Conservation (phyloP, 2,113 vertebrate species). For the human region DNA sequence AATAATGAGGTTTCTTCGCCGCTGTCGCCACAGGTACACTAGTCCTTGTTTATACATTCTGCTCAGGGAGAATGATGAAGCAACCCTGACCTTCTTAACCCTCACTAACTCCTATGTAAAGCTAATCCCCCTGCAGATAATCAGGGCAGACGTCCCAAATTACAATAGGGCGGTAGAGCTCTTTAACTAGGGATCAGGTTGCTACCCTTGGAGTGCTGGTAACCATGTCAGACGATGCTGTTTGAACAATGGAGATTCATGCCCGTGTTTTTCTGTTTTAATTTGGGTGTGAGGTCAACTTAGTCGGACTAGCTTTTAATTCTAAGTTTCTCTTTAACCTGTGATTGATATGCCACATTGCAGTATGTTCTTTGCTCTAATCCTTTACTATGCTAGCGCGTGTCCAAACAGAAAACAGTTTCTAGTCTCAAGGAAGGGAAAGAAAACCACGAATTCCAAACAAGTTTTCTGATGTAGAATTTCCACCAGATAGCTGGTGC, state of each 20-base stretch:
- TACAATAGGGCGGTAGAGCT: not conserved
- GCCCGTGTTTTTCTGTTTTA: not conserved
- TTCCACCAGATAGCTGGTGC: not conserved
- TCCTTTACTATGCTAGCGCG: not conserved
- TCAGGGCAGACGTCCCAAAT: not conserved
- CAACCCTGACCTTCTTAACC: not conserved
- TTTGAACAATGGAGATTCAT: rapidly evolving
- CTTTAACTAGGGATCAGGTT: not conserved
- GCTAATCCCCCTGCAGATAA: not conserved
- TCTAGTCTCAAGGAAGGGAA: not conserved
- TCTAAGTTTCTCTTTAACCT: not conserved
- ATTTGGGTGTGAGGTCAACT: not conserved
- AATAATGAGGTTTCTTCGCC: slow-evolving; percentile 99
- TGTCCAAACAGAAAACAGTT: not conserved
- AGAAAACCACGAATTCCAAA: too few species aligned
- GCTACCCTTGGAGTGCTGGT: rapidly evolving
- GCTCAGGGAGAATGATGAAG: not conserved
- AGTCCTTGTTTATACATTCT: not conserved
- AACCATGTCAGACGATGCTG: not conserved
- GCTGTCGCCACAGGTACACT: slow-evolving; percentile 97
- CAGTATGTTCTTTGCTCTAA: not conserved
- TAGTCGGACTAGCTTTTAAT: not conserved
- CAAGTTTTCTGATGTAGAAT: not conserved
- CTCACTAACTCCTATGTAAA: not conserved
- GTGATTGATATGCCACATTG: not conserved